Percentiles rank a stretch among this genome's conserved stretches.
Conservation (phyloP, 2,113 vertebrate genomes). For the Cyanistes caeruleus region DNA sequence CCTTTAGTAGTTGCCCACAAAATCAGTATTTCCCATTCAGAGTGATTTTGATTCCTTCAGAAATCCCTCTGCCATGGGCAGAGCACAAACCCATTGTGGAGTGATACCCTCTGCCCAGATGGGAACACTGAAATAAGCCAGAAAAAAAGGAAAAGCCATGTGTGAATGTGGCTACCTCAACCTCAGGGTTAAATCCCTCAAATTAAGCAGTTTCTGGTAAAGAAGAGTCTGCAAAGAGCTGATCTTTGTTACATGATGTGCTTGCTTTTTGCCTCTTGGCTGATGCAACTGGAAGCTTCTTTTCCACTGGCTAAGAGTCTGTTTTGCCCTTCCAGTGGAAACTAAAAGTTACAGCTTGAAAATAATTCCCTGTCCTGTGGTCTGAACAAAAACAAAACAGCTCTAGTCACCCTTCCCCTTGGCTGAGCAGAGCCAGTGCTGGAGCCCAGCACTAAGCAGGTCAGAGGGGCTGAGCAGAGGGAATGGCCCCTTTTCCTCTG, state of each 20-base stretch:
- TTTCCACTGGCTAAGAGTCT: conserved; percentile 23
- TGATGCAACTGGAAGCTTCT: conserved; percentile 1
- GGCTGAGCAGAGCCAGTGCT: neutral
- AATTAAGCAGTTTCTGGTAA: neutral
- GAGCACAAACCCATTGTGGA: rapidly evolving
- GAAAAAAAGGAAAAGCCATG: neutral
- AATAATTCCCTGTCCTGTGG: conserved; percentile 21
- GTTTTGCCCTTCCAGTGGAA: conserved; percentile 44
- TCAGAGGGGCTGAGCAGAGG: conserved; percentile 48
- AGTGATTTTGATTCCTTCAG: neutral
- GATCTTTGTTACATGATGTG: neutral
- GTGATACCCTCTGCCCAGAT: neutral
- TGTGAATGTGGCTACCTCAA: neutral
- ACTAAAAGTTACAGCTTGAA: conserved; percentile 27
- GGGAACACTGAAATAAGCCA: neutral
- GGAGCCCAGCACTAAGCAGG: neutral
- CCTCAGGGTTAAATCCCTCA: neutral
- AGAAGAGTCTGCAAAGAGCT: neutral
- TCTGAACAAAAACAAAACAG: neutral
- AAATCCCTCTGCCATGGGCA: neutral
- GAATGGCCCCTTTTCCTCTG: conserved; percentile 74
- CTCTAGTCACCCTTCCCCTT: neutral
- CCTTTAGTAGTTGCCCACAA: neutral
- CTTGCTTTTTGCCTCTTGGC: neutral
- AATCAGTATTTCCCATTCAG: neutral